Percentiles rank a stretch among this genome's conserved stretches.
Conservation (phyloP, 1,140 invertebrate species). For the Phymorhynchus buccinoides region DNA sequence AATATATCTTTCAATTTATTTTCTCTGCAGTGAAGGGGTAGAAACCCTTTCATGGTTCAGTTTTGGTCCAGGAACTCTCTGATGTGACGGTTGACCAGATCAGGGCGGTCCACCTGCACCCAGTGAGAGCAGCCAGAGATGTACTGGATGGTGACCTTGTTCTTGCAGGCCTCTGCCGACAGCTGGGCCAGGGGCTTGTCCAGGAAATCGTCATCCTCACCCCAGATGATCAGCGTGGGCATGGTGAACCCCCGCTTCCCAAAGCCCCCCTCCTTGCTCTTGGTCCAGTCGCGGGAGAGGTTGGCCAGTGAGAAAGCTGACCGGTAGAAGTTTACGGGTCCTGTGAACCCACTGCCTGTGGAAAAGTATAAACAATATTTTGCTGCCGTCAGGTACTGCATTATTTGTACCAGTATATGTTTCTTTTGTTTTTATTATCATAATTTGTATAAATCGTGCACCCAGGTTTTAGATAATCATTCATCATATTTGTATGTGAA, state of each 20-base stretch:
- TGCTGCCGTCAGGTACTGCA: too few species aligned
- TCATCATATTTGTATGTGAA: too few species aligned
- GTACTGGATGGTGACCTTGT: conserved; percentile 80
- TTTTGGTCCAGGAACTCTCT: conserved; percentile 77
- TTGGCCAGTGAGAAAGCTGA: conserved; percentile 68
- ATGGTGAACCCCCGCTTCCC: conserved; percentile 64
- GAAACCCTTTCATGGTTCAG: too few species aligned
- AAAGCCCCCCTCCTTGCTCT: background rate
- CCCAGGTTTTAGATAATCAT: too few species aligned
- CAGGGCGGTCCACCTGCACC: conserved; percentile 83
- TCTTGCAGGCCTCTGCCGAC: conserved; percentile 77
- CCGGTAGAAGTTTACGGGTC: conserved; percentile 85
- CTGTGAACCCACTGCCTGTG: conserved; percentile 80
- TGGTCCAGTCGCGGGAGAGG: background rate
- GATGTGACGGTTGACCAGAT: conserved; percentile 80
- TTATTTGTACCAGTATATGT: too few species aligned
- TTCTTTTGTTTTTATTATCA: too few species aligned
- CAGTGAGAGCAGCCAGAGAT: conserved; percentile 81
- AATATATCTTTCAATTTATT: too few species aligned
- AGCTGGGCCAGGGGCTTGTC: conserved; percentile 78
- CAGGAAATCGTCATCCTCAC: conserved; percentile 80
- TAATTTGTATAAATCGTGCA: too few species aligned
- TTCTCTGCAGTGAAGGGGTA: too few species aligned
- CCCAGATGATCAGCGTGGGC: conserved; percentile 79
- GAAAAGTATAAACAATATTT: too few species aligned